These are phyloP conservation scores for Penaeus vannamei DNA, from an alignment of 1,140 invertebrate species.

Conservation along the genomic window DNA sequence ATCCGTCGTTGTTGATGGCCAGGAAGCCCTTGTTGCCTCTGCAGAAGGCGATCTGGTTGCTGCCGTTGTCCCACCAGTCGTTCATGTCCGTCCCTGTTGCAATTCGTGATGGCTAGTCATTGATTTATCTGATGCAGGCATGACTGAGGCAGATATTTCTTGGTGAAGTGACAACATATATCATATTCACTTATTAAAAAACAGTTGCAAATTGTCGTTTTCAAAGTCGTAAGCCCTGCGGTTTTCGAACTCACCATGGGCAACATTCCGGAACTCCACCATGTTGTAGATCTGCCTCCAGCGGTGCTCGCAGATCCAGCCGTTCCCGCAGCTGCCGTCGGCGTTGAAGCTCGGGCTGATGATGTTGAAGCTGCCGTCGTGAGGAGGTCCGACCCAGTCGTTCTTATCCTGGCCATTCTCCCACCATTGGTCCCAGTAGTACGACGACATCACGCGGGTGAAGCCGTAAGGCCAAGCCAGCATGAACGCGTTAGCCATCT, in stretches of 20 bases:
- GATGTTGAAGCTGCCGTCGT: slow-evolving; percentile 77
- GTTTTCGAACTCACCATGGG: slow-evolving; percentile 66
- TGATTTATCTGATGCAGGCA: neutral
- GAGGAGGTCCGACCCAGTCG: slow-evolving; percentile 76
- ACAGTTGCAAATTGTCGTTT: neutral
- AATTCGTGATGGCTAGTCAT: neutral
- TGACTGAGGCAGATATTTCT: neutral
- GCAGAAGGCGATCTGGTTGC: slow-evolving; percentile 84
- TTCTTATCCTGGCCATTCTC: slow-evolving; percentile 75
- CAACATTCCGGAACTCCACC: slow-evolving; percentile 82
- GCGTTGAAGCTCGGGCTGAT: slow-evolving; percentile 78
- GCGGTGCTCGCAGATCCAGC: slow-evolving; percentile 92
- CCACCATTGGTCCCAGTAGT: slow-evolving; percentile 83
- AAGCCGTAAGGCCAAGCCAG: slow-evolving; percentile 84
- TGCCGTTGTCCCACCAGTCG: slow-evolving; percentile 83
- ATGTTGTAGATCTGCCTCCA: slow-evolving; percentile 88
- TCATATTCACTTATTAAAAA: too few relatives aligned
- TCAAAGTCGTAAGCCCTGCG: neutral
- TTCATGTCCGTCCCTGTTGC: slow-evolving; percentile 73
- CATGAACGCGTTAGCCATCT: slow-evolving; percentile 85
- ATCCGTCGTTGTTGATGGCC: slow-evolving; percentile 79
- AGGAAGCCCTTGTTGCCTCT: slow-evolving; percentile 80
- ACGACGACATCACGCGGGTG: slow-evolving; percentile 84
- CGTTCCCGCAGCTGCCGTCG: slow-evolving; percentile 80
- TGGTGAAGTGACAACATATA: too few relatives aligned